Evolutionary conservation across 2,888 invertebrate genomes (phyloP).

Genomic region (Agonopterix arenella): DNA sequence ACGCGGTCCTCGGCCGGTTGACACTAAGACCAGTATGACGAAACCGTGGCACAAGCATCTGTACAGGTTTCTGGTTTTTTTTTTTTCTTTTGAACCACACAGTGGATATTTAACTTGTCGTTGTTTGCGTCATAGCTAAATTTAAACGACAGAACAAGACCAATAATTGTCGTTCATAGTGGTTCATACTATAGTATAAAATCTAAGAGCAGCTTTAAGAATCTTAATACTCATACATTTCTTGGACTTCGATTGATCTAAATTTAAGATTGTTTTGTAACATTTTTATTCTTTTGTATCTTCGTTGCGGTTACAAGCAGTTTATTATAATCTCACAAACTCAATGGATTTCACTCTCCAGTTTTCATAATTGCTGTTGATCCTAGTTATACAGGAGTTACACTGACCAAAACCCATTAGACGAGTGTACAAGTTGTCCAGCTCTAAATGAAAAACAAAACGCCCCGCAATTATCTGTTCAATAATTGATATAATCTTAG

Average conservation of each 20-base stretch:
- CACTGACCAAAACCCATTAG: neutral
- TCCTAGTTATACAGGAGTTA: no score
- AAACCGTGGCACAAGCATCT: constrained; percentile 25
- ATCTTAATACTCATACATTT: no score
- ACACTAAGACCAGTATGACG: constrained; percentile 33
- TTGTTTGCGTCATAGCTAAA: constrained; percentile 39
- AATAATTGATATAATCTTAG: constrained; percentile 16
- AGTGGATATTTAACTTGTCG: constrained; percentile 21
- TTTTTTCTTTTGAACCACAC: constrained; percentile 18
- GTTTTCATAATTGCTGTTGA: no score
- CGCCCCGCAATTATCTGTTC: constrained; percentile 9
- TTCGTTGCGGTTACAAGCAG: no score
- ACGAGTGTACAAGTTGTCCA: neutral
- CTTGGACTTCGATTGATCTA: no score
- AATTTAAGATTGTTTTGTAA: no score
- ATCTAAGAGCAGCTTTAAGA: no score
- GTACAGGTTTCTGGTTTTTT: constrained; percentile 35
- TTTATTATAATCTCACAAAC: no score
- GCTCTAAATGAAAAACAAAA: constrained; percentile 12
- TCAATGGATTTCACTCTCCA: no score
- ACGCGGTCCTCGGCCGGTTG: constrained; percentile 20
- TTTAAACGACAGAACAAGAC: constrained; percentile 6
- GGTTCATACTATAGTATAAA: no score
- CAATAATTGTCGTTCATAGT: no score
- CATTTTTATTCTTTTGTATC: no score